Evolutionary conservation across 2,113 vertebrate species (phyloP).

Genomic region (Elachura formosa): DNA sequence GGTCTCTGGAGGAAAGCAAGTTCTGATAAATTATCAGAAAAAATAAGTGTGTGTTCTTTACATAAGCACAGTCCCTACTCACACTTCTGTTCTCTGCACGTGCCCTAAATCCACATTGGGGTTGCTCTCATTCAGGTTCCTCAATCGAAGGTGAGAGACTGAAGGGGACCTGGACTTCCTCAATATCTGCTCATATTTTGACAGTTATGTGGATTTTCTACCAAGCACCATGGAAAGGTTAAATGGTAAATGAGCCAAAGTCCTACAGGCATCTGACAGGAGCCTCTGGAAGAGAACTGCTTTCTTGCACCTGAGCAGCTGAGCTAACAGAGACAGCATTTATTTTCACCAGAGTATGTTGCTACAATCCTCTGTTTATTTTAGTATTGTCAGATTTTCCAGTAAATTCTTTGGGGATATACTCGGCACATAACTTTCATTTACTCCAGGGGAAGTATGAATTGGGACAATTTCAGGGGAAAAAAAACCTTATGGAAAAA

Average conservation of each 20-base stretch:
- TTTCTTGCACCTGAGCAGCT: neutral
- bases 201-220: neutral
- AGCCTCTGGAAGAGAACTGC: neutral
- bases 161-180: neutral
- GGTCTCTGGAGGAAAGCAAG: neutral
- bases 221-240: neutral
- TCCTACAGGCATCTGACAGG: neutral
- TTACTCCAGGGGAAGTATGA: neutral
- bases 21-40: neutral
- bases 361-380: neutral
- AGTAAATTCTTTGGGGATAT: neutral
- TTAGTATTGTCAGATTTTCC: conserved; percentile 9
- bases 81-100: neutral
- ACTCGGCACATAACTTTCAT: neutral
- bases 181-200: neutral
- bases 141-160: neutral
- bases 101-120: neutral
- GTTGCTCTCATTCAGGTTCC: neutral
- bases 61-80: neutral
- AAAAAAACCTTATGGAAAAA: neutral
- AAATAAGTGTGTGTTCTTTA: neutral
- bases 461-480: neutral
- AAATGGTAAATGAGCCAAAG: neutral
- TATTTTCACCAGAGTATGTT: neutral
- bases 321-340: conserved; percentile 11